A percentile compares a stretch with the other conserved stretches of the same genome.
Conservation (phyloP, 2,113 vertebrate genomes). For the Corythoichthys haematopterus region DNA sequence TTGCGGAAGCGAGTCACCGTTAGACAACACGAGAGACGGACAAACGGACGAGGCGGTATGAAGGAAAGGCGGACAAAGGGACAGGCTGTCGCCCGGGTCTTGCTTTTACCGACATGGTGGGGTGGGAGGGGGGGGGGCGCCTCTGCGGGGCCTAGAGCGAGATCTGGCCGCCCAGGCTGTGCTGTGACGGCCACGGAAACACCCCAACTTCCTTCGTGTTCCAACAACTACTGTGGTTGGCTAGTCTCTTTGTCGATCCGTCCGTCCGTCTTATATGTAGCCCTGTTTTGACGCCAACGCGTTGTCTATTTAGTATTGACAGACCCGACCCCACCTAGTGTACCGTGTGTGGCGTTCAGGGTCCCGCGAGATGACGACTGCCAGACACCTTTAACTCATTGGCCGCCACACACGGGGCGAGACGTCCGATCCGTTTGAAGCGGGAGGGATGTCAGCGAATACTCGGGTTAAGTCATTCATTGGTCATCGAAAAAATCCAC, state of each 20-base stretch:
- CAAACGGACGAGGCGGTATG: constrained; percentile 12
- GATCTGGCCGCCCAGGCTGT: constrained; percentile 17
- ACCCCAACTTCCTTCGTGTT: constrained; percentile 22
- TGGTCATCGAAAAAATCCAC: too few relatives aligned
- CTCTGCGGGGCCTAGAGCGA: constrained; percentile 30
- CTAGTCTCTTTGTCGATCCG: not conserved
- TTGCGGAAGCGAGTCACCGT: constrained; percentile 62
- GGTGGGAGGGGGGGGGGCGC: not conserved
- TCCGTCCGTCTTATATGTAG: not conserved
- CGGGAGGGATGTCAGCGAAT: too few relatives aligned
- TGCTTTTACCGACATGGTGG: constrained; percentile 1
- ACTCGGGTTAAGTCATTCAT: too few relatives aligned
- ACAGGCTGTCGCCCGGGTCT: constrained; percentile 6
- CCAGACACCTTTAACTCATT: too few relatives aligned
- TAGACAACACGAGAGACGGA: constrained; percentile 15
- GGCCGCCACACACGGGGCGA: too few relatives aligned
- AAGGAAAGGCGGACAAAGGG: constrained; percentile 11
- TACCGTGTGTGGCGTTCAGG: constrained; percentile 4
- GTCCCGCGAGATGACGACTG: not conserved
- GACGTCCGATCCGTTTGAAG: too few relatives aligned
- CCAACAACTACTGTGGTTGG: not conserved
- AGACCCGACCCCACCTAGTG: constrained; percentile 58
- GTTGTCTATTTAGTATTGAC: constrained; percentile 26
- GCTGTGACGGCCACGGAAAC: constrained; percentile 19
- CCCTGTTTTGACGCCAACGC: not conserved